phyloP scores from a whole-genome alignment of 1,140 invertebrate species.

The Plutomurus gul region DNA sequence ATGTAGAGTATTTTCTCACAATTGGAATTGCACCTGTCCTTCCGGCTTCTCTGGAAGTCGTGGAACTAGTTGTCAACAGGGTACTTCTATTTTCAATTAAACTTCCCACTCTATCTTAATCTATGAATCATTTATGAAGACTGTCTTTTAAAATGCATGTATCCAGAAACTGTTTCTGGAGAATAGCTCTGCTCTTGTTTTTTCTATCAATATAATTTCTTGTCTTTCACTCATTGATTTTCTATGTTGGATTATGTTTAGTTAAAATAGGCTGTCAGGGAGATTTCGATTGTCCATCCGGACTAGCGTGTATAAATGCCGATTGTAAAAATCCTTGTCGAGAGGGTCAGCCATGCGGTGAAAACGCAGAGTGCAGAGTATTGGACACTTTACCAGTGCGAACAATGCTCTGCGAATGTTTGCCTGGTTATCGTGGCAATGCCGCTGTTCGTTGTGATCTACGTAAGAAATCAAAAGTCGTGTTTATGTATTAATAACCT shows the following conservation, averaged over 20 bases:
- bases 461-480: slow-evolving; percentile 57
- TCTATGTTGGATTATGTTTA: slow-evolving; percentile 39
- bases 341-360: slow-evolving; percentile 56
- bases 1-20: slow-evolving; percentile 54
- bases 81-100: slow-evolving; percentile 18
- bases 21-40: slow-evolving; percentile 50
- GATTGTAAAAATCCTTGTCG: slow-evolving; percentile 71
- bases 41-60: slow-evolving; percentile 50
- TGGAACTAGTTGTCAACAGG: slow-evolving; percentile 45
- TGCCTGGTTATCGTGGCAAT: slow-evolving; percentile 78
- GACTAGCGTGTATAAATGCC: slow-evolving; percentile 75
- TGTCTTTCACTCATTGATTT: slow-evolving; percentile 4
- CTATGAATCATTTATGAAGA: background rate
- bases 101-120: background rate
- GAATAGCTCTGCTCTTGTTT: background rate
- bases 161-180: no score
- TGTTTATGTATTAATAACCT: slow-evolving; percentile 7
- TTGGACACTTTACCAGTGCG: slow-evolving; percentile 82
- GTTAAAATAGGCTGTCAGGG: slow-evolving; percentile 68
- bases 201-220: slow-evolving; percentile 4
- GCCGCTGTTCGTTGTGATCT: slow-evolving; percentile 74
- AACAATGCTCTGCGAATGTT: slow-evolving; percentile 86
- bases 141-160: no score
- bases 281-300: slow-evolving; percentile 82
- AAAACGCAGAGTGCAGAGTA: slow-evolving; percentile 73